Evolutionary conservation across 2,797 vertebrate genomes (phyloP).

Genomic region (Acanthurus leucopareius): DNA sequence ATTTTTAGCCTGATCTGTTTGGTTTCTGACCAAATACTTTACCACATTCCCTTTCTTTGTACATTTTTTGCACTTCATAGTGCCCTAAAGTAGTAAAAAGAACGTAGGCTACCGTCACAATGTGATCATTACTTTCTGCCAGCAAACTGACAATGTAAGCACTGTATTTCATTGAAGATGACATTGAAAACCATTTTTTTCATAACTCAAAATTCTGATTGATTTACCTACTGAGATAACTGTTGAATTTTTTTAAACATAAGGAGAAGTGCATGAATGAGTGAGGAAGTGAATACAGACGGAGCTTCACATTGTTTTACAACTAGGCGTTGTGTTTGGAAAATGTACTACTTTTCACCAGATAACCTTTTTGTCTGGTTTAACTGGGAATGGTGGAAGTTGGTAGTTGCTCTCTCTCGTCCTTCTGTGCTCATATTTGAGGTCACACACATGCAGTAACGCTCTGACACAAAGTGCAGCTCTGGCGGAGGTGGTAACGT

Average conservation of each 20-base stretch:
- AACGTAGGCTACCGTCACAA: not conserved
- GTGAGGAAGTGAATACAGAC: not conserved
- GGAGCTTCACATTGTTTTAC: not conserved
- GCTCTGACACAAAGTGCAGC: constrained; percentile 41
- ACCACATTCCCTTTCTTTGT: too few relatives aligned
- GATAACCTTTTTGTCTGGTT: constrained; percentile 11
- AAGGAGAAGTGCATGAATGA: not conserved
- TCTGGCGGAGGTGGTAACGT: constrained; percentile 55
- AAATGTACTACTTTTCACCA: not conserved
- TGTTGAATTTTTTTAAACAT: not conserved
- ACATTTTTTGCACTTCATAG: not conserved
- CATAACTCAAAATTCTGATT: not conserved
- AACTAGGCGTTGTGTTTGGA: not conserved
- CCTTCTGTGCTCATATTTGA: constrained; percentile 36
- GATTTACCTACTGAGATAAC: not conserved
- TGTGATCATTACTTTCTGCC: not conserved
- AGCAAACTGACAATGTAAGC: not conserved
- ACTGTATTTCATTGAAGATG: not conserved
- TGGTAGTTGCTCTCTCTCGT: constrained; percentile 14
- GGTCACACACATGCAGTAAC: constrained; percentile 39
- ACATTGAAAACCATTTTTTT: too few relatives aligned
- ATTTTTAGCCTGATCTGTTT: not conserved
- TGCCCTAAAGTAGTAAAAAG: not conserved
- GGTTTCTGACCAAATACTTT: too few relatives aligned
- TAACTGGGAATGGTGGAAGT: constrained; percentile 15